Conservation (phyloP, 2,888 invertebrate genomes). For the Melinaea marsaeus region DNA sequence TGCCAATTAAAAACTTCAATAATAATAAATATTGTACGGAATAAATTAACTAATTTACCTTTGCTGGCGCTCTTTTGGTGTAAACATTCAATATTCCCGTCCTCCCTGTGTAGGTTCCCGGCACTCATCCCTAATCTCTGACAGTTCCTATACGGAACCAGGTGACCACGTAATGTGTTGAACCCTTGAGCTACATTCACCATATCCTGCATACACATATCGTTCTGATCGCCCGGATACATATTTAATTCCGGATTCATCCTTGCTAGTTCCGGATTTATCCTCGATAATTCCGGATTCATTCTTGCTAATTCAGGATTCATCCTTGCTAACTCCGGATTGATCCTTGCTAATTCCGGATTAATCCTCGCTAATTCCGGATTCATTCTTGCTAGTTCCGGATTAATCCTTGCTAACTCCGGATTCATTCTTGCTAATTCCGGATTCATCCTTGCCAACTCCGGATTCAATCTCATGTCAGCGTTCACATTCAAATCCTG, state of each 20-base stretch:
- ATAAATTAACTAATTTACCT: slow-evolving; percentile 43
- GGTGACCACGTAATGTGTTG: slow-evolving; percentile 65
- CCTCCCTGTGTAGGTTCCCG: slow-evolving; percentile 58
- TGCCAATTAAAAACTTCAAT: slow-evolving; percentile 1
- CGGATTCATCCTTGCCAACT: slow-evolving; percentile 37
- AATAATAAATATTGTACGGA: background rate
- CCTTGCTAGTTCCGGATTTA: slow-evolving; percentile 42
- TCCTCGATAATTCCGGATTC: slow-evolving; percentile 43
- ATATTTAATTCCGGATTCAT: slow-evolving; percentile 46
- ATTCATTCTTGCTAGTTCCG: slow-evolving; percentile 38
- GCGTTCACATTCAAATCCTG: slow-evolving; percentile 39
- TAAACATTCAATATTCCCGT: slow-evolving; percentile 58
- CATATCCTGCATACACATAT: slow-evolving; percentile 51
- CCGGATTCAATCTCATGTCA: slow-evolving; percentile 41
- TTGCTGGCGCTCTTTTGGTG: slow-evolving; percentile 66
- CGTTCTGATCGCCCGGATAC: slow-evolving; percentile 44
- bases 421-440: slow-evolving; percentile 40
- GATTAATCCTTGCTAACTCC: slow-evolving; percentile 35
- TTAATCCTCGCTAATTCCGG: slow-evolving; percentile 41
- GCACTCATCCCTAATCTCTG: slow-evolving; percentile 61
- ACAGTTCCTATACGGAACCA: slow-evolving; percentile 64
- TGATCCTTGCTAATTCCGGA: slow-evolving; percentile 38
- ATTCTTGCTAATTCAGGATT: slow-evolving; percentile 42
- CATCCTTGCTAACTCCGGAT: slow-evolving; percentile 40
- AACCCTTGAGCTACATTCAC: slow-evolving; percentile 51